These are phyloP conservation scores for Entomobrya multifasciata DNA, from an alignment of 2,888 invertebrate species.

Conservation along the genomic window DNA sequence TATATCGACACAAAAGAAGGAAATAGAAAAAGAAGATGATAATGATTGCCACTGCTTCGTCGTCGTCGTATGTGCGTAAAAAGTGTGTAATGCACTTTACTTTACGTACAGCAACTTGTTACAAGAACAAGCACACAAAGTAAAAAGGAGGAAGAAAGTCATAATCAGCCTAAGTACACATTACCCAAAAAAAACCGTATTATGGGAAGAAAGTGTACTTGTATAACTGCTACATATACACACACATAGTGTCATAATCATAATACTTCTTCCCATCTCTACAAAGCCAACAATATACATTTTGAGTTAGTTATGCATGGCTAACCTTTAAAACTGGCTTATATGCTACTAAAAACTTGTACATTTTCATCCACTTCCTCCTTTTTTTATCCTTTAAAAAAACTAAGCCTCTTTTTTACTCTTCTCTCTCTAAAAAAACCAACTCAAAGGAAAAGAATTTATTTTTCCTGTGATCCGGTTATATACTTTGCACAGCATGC, in stretches of 20 bases:
- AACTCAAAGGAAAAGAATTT: constrained; percentile 51
- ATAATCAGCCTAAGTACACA: constrained; percentile 62
- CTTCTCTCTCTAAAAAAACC: neutral
- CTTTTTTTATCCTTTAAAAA: neutral
- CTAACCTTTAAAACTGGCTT: constrained; percentile 59
- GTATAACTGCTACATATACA: constrained; percentile 7
- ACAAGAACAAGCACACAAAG: neutral
- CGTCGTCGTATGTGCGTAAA: constrained; percentile 30
- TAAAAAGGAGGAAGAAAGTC: constrained; percentile 51
- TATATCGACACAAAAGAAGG: constrained; percentile 40
- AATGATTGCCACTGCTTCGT: too few relatives aligned
- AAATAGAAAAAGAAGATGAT: constrained; percentile 39
- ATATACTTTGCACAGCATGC: constrained; percentile 38
- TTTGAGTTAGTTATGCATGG: constrained; percentile 61
- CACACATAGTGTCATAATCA: constrained; percentile 51
- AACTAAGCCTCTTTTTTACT: neutral
- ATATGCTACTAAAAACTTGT: constrained; percentile 8
- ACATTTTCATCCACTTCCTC: neutral
- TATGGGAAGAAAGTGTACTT: neutral
- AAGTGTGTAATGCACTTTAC: constrained; percentile 50
- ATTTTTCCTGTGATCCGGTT: constrained; percentile 61
- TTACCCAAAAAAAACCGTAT: constrained; percentile 41
- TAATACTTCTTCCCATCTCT: constrained; percentile 44
- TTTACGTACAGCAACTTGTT: constrained; percentile 30
- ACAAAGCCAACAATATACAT: constrained; percentile 23